phyloP scores from a whole-genome alignment of 2,797 vertebrate species.

The Borostomias antarcticus region DNA sequence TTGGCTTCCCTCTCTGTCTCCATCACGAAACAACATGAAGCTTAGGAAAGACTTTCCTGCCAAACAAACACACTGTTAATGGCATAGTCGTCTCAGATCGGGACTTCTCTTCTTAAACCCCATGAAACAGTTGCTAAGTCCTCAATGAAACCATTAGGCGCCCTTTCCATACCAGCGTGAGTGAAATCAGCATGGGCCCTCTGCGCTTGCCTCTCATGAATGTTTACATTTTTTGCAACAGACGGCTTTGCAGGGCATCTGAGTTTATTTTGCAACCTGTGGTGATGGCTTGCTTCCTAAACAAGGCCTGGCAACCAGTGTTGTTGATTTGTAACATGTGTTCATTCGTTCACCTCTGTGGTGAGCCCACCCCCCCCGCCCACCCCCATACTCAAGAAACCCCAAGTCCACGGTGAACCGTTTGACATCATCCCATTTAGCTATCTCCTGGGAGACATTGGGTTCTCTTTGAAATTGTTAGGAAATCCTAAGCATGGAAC shows the following conservation, averaged over 20 bases:
- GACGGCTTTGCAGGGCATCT: conserved; percentile 74
- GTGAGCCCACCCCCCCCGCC: conserved; percentile 38
- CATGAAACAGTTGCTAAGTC: conserved; percentile 32
- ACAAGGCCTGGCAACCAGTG: conserved; percentile 71
- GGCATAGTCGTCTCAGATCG: conserved; percentile 3
- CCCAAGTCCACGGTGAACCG: conserved; percentile 64
- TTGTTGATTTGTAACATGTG: conserved; percentile 82
- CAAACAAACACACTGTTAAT: conserved; percentile 36
- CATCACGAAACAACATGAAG: conserved; percentile 46
- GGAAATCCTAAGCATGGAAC: conserved; percentile 58
- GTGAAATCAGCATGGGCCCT: conserved; percentile 49
- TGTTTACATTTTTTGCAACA: conserved; percentile 78
- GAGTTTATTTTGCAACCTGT: conserved; percentile 82
- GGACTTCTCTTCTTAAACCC: conserved; percentile 23
- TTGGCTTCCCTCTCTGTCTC: conserved; percentile 22
- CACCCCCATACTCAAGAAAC: conserved; percentile 57
- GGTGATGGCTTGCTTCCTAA: conserved; percentile 80
- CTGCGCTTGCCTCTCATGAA: conserved; percentile 40
- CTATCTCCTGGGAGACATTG: conserved; percentile 52
- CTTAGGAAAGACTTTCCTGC: conserved; percentile 52
- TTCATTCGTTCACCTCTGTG: conserved; percentile 73
- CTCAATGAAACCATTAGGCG: conserved; percentile 40
- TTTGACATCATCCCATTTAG: conserved; percentile 69
- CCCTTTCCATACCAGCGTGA: conserved; percentile 35
- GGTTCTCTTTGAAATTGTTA: conserved; percentile 57